Evolutionary conservation across 2,113 vertebrate species (phyloP).

Genomic region (Neotragus moschatus): DNA sequence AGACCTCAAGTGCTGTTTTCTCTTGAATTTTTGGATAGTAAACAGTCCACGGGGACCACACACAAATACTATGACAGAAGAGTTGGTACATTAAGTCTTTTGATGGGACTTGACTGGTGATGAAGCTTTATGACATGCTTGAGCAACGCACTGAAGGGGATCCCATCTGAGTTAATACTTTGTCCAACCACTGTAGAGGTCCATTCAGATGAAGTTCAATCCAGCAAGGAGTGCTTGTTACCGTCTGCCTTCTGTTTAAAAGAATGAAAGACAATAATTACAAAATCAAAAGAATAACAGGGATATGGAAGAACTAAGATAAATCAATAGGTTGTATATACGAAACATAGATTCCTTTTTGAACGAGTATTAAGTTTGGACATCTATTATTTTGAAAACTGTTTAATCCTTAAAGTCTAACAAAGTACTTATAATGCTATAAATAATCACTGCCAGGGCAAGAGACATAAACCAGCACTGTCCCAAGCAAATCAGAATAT

Average conservation of each 20-base stretch:
- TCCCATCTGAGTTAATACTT: slow-evolving; percentile 99
- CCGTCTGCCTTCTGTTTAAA: slow-evolving; percentile 91
- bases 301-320: neutral
- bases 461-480: neutral
- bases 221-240: slow-evolving; percentile 99
- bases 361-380: neutral
- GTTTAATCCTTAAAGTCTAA: neutral
- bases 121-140: slow-evolving; percentile 93
- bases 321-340: neutral
- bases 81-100: slow-evolving; percentile 85
- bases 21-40: slow-evolving; percentile 80
- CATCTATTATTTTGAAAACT: slow-evolving; percentile 16
- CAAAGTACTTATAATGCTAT: neutral
- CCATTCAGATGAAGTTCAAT: slow-evolving; percentile 98
- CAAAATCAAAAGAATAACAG: neutral
- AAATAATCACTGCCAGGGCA: neutral
- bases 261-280: slow-evolving; percentile 29
- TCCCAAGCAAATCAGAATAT: neutral
- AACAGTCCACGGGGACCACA: slow-evolving; percentile 86
- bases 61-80: slow-evolving; percentile 85
- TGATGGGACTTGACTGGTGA: slow-evolving; percentile 76
- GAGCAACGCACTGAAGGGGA: slow-evolving; percentile 98
- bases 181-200: slow-evolving; percentile 98
- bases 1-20: slow-evolving; percentile 90
- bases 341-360: neutral